Conservation (phyloP, 2,888 invertebrate species). For the Tanypteryx hageni region DNA sequence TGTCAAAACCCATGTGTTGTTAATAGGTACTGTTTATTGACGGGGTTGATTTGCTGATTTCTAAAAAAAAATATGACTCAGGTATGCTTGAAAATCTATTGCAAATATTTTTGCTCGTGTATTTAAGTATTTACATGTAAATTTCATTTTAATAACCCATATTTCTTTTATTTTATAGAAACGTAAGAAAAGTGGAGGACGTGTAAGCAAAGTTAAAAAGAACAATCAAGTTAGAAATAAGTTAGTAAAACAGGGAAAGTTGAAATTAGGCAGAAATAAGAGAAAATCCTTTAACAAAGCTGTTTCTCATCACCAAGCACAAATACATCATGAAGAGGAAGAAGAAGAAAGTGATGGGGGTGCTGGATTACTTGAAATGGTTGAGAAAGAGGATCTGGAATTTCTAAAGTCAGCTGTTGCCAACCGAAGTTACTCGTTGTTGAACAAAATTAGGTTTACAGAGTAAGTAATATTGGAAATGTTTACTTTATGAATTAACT, state of each 20-base stretch:
- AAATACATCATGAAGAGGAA: constrained; percentile 71
- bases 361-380: constrained; percentile 79
- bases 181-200: constrained; percentile 75
- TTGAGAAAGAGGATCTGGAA: constrained; percentile 78
- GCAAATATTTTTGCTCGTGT: neutral
- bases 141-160: neutral
- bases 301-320: constrained; percentile 69
- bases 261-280: constrained; percentile 76
- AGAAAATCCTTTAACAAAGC: constrained; percentile 74
- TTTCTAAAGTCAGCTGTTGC: constrained; percentile 76
- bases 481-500: neutral
- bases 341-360: constrained; percentile 77
- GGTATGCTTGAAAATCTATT: neutral
- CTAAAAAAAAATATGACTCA: neutral
- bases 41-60: neutral
- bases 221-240: constrained; percentile 80
- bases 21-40: neutral
- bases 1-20: neutral
- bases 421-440: constrained; percentile 72
- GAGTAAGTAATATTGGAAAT: constrained; percentile 65
- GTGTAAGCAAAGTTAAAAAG: constrained; percentile 78
- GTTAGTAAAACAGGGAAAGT: constrained; percentile 78
- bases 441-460: constrained; percentile 66
- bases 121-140: neutral
- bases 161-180: constrained; percentile 73